Evolutionary conservation across 1,140 invertebrate species (phyloP), one percentile per base, ranked within the genome.

Genomic region (Pseudomyrmex dendroicus): DNA sequence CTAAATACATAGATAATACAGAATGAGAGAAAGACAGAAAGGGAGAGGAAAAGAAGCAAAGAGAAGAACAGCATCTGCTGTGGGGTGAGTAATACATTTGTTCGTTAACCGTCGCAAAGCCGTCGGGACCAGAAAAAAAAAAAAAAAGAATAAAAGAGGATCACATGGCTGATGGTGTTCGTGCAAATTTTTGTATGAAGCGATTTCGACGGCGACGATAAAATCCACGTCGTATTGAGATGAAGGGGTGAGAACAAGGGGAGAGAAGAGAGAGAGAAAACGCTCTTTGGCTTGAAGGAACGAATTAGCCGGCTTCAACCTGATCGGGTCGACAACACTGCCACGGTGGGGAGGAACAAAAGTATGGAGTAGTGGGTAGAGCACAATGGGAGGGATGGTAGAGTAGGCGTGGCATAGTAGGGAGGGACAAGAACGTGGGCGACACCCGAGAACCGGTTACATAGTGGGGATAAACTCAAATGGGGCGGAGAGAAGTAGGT

Each of bases 141-240:
- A 78, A 76, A 83, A 72, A 63, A 52, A 48, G 62, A 66, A 61
- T 80, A 64, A 73, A 64, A 77, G 76, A 64, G 62, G 74, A 54
- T 78, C 73, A 13, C 50, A 85, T 73, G 83, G 48, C 73, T 61
- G 87, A 77, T 74, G 82, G 85, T 84, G 86, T 83, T 89, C 89
- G 88, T 90, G 90, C 90, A 91, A 90, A 93, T 93, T 93, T 93
- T 93, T 91, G 88, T 93, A 92, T 91, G 88, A 93, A 93, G 92
- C 89, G 84, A 93, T 93, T 94, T 89, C 88, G 90, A 93, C 87
- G 90, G 84, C 77, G 72, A 84, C 89, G 89, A 93, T 93, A 92
- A 93, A 91, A 91, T 91, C 87, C 89, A 86, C 74, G 89, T 87
- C 84, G 62, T 67, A 63, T 77, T n/a, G 63, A 57, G 86, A 76